These are phyloP conservation scores for Dioctria rufipes DNA, from an alignment of 2,888 invertebrate species.

Conservation along the genomic window DNA sequence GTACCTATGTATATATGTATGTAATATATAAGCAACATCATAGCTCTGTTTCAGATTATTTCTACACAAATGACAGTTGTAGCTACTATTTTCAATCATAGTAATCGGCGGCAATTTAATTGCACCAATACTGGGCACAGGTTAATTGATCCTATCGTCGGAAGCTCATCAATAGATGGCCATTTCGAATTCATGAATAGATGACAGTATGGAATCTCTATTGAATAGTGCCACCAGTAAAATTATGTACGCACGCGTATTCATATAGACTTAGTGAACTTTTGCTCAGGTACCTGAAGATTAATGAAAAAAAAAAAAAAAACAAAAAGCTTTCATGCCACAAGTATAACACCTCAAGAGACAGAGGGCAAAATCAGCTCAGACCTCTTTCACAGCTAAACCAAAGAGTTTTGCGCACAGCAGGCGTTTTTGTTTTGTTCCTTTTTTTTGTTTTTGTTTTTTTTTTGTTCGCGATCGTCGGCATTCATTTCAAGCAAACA, in stretches of 20 bases:
- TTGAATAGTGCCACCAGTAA: not conserved
- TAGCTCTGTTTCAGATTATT: too few species aligned
- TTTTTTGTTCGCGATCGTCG: too few species aligned
- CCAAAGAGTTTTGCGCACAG: constrained; percentile 1
- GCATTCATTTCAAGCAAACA: too few species aligned
- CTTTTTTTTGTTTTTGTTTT: not conserved
- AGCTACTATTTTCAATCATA: constrained; percentile 41
- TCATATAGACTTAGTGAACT: not conserved
- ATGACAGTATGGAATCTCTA: constrained; percentile 6
- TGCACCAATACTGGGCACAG: constrained; percentile 41
- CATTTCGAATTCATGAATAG: constrained; percentile 15
- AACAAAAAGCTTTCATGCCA: not conserved
- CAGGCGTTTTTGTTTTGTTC: constrained; percentile 33
- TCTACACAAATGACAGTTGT: constrained; percentile 39
- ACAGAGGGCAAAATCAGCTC: too few species aligned
- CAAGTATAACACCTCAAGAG: not conserved
- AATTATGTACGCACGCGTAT: not conserved
- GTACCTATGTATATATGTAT: too few species aligned
- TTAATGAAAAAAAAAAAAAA: not conserved
- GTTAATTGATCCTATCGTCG: constrained; percentile 48
- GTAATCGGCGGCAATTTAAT: constrained; percentile 51
- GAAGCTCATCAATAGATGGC: constrained; percentile 21
- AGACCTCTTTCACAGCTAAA: too few species aligned
- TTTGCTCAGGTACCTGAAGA: not conserved
- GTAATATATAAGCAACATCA: too few species aligned